These are phyloP conservation scores for Lepus timidus DNA, from an alignment of 2,113 vertebrate species.

Conservation along the genomic window DNA sequence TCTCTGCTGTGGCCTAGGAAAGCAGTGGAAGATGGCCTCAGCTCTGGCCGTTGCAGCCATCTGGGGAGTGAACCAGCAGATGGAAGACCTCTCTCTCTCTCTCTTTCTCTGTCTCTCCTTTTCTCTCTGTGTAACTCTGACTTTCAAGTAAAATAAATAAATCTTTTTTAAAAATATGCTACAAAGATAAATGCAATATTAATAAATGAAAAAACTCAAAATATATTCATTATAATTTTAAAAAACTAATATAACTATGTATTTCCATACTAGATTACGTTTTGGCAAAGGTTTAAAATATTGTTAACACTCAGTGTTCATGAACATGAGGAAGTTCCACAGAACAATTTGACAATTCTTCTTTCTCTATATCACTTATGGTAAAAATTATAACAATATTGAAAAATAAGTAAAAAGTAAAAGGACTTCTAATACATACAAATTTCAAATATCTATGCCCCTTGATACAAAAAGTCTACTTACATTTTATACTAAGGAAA, in stretches of 20 bases:
- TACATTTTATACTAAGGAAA: conserved; percentile 55
- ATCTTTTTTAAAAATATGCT: too few species aligned
- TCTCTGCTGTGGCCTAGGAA: too few species aligned
- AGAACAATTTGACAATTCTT: not conserved
- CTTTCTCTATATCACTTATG: not conserved
- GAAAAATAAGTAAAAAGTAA: not conserved
- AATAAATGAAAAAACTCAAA: conserved; percentile 31
- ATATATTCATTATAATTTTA: conserved; percentile 10
- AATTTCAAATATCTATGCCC: not conserved
- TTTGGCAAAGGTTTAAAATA: conserved; percentile 35
- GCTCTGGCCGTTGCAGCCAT: too few species aligned
- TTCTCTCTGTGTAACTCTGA: too few species aligned
- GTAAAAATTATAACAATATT: conserved; percentile 2
- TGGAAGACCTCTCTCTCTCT: too few species aligned
- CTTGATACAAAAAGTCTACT: not conserved
- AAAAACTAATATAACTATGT: not conserved
- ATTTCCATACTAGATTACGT: conserved; percentile 4
- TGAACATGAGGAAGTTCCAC: not conserved
- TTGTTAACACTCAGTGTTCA: not conserved
- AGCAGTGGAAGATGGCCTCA: too few species aligned
- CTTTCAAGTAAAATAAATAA: too few species aligned
- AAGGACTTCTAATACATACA: not conserved
- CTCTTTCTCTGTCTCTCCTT: too few species aligned
- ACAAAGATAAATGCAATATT: conserved; percentile 41
- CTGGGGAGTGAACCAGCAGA: too few species aligned